Evolutionary conservation across 2,888 invertebrate genomes (phyloP), one percentile per base, ranked within the genome.

Genomic region (Drosophila bunnanda): DNA sequence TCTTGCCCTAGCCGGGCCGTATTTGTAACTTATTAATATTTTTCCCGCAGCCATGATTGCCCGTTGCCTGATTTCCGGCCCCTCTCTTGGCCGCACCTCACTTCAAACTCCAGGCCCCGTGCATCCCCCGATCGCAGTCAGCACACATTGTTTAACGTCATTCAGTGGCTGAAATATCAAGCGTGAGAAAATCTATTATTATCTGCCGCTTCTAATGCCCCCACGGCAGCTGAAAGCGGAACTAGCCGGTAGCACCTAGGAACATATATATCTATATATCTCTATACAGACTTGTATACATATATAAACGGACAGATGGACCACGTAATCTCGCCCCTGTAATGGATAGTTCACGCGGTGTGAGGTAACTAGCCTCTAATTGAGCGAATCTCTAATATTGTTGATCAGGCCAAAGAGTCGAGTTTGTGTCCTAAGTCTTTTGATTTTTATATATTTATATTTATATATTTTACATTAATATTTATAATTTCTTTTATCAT

Each of bases 131-230:
- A 65, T 41, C 52, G 54, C 71, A 46, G 71, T 20, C 62, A 72
- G 73, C 88, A 82, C 86, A 84, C 89, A 87, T 89, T 86, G 89
- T 89, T 71, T 89, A 89, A 87, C 89, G 85, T 89, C 85, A 89
- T 86, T 88, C 84, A 84, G 75, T 46, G 88, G 71, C 79, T 82
- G 83, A 85, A 89, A 85, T 84, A 87, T 89, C 81, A 85, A 89
- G 86, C 86, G 86, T 87, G 86, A 89, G 86, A 87, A 87, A 89
- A 87, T 87, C 89, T 89, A 85, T 89, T 89, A 89, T 87, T 87
- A 86, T 86, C 89, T 61, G 57, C 39, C 76, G 85, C 78, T 71
- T 82, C 80, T 84, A 77, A 71, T 43, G 71, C 75, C 50, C 69
- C 76, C 64, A 71, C 66, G 59, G 67, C 77, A 79, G 73, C 73